Conservation (phyloP, 2,888 invertebrate species). For the Lasioglossum pauxillum region DNA sequence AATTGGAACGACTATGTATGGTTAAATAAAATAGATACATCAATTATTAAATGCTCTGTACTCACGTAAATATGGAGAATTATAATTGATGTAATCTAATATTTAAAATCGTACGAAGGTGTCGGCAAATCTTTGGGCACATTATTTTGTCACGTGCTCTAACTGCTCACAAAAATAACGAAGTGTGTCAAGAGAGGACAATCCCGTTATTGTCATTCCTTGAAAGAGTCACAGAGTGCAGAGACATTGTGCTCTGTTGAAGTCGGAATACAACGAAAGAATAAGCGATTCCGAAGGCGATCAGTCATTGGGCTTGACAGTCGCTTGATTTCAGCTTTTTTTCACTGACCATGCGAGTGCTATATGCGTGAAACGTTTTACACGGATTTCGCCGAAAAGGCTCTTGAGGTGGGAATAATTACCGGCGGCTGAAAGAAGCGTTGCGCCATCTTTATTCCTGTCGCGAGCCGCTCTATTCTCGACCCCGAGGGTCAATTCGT, state of each 20-base stretch:
- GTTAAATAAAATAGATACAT: too few relatives aligned
- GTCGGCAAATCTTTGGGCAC: not conserved
- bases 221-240: not conserved
- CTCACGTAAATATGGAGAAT: not conserved
- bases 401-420: slow-evolving; percentile 66
- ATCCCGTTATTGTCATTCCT: not conserved
- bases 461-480: slow-evolving; percentile 68
- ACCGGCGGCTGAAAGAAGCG: slow-evolving; percentile 50
- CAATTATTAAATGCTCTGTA: too few relatives aligned
- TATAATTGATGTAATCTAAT: not conserved
- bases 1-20: too few relatives aligned
- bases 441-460: slow-evolving; percentile 68
- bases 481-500: slow-evolving; percentile 71
- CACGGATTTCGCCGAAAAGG: slow-evolving; percentile 52
- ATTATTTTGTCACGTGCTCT: not conserved
- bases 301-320: slow-evolving; percentile 51
- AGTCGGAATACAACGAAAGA: not conserved
- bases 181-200: not conserved
- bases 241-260: not conserved
- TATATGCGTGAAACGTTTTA: slow-evolving; percentile 6
- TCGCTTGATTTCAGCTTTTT: slow-evolving; percentile 33
- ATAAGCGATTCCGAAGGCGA: slow-evolving; percentile 14
- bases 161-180: not conserved
- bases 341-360: not conserved
- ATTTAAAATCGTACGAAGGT: too few relatives aligned